Conservation (phyloP, 2,888 invertebrate species). For the Sarcophaga rosellei region DNA sequence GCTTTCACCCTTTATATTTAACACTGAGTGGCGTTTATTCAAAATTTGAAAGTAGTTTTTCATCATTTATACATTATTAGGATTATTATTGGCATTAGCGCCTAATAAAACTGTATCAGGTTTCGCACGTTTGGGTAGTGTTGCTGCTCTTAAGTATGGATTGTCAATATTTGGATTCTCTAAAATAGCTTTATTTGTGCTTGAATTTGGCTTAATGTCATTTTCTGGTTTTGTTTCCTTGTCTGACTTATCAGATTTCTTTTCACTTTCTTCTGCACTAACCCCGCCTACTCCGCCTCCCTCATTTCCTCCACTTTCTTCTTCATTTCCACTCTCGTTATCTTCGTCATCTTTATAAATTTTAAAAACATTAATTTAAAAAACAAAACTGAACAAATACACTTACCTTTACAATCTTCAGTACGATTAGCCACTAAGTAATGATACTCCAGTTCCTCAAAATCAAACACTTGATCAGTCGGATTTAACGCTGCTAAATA, state of each 20-base stretch:
- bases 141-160: constrained; percentile 85
- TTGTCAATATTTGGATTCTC: constrained; percentile 86
- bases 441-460: constrained; percentile 90
- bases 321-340: constrained; percentile 80
- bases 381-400: background rate
- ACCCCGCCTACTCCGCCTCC: constrained; percentile 78
- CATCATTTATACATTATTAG: background rate
- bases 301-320: constrained; percentile 79
- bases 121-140: constrained; percentile 79
- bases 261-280: constrained; percentile 78
- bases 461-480: constrained; percentile 96
- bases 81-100: constrained; percentile 25
- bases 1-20: too few species aligned
- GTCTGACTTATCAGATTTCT: constrained; percentile 78
- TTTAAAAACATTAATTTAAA: background rate
- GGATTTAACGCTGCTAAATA: constrained; percentile 93
- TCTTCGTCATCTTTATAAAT: constrained; percentile 76
- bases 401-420: constrained; percentile 84
- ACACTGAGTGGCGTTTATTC: too few species aligned
- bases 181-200: constrained; percentile 80
- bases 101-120: constrained; percentile 69
- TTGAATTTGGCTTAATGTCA: constrained; percentile 81
- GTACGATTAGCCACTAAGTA: constrained; percentile 86
- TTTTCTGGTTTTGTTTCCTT: constrained; percentile 79
- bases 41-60: background rate